A percentile compares a stretch with the other conserved stretches of the same genome.
Conservation (phyloP, 35 echinoderm and acorn worm species). For the Ophioderma brevispina region DNA sequence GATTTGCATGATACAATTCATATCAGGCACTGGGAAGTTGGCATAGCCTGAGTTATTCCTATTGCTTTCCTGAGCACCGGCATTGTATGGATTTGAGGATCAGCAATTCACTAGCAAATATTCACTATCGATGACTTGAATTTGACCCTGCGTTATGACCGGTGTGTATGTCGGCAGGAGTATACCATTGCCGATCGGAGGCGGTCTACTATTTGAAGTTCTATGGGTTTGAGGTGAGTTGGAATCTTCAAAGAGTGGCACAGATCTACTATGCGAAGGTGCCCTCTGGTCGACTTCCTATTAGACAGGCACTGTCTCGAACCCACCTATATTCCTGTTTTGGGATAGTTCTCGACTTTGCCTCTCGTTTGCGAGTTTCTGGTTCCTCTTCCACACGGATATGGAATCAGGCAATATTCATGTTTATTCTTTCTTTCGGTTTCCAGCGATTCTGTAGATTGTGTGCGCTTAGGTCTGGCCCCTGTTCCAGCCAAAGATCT, state of each 20-base stretch:
- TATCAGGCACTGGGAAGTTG: neutral
- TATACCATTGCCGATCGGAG: neutral
- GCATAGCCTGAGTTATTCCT: neutral
- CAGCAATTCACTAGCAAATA: neutral
- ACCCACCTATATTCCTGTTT: neutral
- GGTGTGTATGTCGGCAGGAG: neutral
- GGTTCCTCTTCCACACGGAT: neutral
- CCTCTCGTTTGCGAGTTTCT: neutral
- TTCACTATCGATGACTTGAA: neutral
- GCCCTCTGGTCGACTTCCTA: constrained; percentile 24
- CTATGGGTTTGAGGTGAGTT: neutral
- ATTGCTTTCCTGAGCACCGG: neutral
- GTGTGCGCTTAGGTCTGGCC: constrained; percentile 82
- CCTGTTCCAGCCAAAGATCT: constrained; percentile 72
- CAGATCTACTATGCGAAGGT: constrained; percentile 72
- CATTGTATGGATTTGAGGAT: neutral
- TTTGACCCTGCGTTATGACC: neutral
- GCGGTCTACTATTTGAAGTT: neutral
- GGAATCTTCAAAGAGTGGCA: constrained; percentile 79
- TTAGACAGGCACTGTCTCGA: neutral
- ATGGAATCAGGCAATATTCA: constrained; percentile 68
- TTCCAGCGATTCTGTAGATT: constrained; percentile 80
- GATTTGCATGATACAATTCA: no score
- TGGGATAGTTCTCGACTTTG: neutral
- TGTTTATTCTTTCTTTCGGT: constrained; percentile 71